phyloP scores from a whole-genome alignment of 2,113 vertebrate species.

The Apistogramma diplotaenia region DNA sequence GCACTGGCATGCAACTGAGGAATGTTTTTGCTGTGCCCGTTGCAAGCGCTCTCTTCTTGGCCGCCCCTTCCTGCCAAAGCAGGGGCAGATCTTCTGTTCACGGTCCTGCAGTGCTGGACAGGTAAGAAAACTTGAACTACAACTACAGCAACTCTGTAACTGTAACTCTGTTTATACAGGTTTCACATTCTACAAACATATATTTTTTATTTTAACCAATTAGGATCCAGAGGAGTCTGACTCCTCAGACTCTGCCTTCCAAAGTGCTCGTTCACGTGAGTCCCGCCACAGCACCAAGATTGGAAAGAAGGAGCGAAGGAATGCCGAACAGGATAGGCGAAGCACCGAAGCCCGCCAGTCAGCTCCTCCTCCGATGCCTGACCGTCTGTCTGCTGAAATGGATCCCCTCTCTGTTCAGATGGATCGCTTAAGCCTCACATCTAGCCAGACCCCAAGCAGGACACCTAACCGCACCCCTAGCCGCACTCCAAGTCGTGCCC shows the following conservation, averaged over 20 bases:
- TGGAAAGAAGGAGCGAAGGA: conserved; percentile 86
- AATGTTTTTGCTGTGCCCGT: conserved; percentile 95
- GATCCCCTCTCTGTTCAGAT: conserved; percentile 93
- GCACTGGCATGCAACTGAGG: conserved; percentile 97
- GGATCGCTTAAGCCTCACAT: conserved; percentile 90
- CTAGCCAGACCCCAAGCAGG: conserved; percentile 77
- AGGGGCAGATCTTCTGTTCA: conserved; percentile 98
- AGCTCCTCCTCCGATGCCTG: conserved; percentile 77
- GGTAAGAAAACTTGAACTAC: conserved; percentile 27
- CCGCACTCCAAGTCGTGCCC: conserved; percentile 79
- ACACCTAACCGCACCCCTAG: conserved; percentile 77
- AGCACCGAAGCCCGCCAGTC: conserved; percentile 66
- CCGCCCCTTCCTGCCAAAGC: conserved; percentile 94
- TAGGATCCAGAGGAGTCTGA: conserved; percentile 92
- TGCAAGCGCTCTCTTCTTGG: conserved; percentile 96
- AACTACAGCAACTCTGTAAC: neutral
- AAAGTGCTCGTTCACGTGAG: conserved; percentile 93
- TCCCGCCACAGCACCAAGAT: conserved; percentile 92
- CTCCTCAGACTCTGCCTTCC: conserved; percentile 96
- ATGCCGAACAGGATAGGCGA: conserved; percentile 66
- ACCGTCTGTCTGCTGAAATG: conserved; percentile 87
- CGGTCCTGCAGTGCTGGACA: conserved; percentile 92
- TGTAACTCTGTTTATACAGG: neutral
- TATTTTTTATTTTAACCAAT: neutral
- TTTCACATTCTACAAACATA: neutral